These are phyloP conservation scores for Platanista minor DNA, from an alignment of 2,113 vertebrate species.

Conservation along the genomic window DNA sequence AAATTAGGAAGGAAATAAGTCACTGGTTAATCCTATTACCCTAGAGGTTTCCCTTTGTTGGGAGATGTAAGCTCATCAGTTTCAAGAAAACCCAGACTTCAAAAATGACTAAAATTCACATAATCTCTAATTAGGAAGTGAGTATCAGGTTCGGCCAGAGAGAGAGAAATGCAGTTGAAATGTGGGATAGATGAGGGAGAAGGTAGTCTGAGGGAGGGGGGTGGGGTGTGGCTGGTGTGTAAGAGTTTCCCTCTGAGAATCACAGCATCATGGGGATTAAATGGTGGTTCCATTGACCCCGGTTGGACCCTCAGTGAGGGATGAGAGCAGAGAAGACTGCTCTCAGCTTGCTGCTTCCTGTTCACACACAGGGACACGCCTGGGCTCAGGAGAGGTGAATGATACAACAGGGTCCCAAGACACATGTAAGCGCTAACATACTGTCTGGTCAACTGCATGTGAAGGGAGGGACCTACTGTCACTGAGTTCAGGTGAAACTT, in stretches of 20 bases:
- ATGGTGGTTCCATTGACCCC: background rate
- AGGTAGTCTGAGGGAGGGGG: background rate
- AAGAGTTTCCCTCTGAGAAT: background rate
- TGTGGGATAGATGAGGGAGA: background rate
- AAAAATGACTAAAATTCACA: background rate
- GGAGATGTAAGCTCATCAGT: background rate
- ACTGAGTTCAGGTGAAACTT: background rate
- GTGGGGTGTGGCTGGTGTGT: background rate
- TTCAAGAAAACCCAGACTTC: background rate
- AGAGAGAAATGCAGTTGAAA: constrained; percentile 8
- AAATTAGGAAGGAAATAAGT: background rate
- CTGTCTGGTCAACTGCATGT: background rate
- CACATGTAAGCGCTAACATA: fast-evolving
- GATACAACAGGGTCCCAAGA: background rate
- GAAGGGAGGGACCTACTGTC: background rate
- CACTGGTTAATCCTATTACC: background rate
- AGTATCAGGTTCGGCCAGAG: background rate
- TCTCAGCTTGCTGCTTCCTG: background rate
- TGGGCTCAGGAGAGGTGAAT: background rate
- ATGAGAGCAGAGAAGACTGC: background rate
- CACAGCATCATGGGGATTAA: background rate
- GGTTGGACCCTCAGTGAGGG: background rate
- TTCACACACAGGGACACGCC: fast-evolving
- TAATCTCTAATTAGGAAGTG: constrained; percentile 14
- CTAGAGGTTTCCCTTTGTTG: background rate